phyloP scores from a whole-genome alignment of 2,113 vertebrate species.

The Vimba vimba region DNA sequence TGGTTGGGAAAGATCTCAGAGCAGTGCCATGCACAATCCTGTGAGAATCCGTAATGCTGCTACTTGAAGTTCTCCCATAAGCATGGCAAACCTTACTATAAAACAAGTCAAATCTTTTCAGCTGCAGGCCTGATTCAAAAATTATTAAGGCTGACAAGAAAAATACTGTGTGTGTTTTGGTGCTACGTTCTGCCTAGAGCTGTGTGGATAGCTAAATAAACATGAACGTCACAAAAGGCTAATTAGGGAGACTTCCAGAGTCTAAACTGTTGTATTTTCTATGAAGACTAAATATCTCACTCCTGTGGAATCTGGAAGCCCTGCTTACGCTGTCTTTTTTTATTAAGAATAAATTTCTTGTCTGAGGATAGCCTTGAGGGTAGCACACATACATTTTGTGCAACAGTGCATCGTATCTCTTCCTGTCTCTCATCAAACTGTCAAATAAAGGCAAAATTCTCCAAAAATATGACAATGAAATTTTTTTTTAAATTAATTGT shows the following conservation, averaged over 20 bases:
- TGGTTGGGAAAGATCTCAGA: constrained; percentile 70
- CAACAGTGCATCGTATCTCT: neutral
- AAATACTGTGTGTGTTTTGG: constrained; percentile 9
- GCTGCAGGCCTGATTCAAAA: constrained; percentile 16
- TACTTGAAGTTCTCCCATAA: constrained; percentile 33
- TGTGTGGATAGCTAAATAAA: constrained; percentile 5
- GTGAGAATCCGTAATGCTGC: constrained; percentile 20
- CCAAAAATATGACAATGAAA: neutral
- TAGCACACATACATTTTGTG: neutral
- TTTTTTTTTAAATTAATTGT: neutral
- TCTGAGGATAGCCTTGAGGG: neutral
- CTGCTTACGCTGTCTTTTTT: constrained; percentile 15
- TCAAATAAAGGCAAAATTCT: neutral
- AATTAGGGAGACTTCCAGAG: neutral
- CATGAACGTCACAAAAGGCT: neutral
- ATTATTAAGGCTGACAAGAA: constrained; percentile 19
- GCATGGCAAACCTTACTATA: neutral
- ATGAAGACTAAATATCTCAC: constrained; percentile 5
- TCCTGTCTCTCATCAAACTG: neutral
- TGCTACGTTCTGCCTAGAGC: constrained; percentile 10
- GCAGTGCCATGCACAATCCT: constrained; percentile 11
- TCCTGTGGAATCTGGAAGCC: neutral
- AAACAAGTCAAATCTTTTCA: constrained; percentile 16
- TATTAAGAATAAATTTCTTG: neutral
- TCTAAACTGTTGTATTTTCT: constrained; percentile 9